phyloP scores from a whole-genome alignment of 2,888 invertebrate genomes.

The Drosophila infuscata region DNA sequence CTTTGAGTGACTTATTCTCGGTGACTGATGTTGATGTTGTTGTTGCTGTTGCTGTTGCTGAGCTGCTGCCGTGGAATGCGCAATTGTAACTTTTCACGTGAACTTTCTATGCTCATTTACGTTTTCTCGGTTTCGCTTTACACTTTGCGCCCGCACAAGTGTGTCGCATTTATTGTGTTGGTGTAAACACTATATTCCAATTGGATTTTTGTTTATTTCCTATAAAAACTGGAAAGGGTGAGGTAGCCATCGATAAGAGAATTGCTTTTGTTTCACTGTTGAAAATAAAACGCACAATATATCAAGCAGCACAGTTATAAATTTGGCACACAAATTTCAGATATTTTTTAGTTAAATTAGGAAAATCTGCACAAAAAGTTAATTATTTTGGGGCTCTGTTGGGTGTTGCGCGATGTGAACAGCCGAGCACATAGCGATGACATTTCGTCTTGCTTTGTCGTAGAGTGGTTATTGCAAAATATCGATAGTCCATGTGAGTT shows the following conservation, averaged over 20 bases:
- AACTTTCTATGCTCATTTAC: constrained; percentile 54
- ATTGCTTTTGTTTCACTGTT: constrained; percentile 11
- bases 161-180: constrained; percentile 53
- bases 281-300: neutral
- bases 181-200: constrained; percentile 58
- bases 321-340: constrained; percentile 35
- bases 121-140: constrained; percentile 43
- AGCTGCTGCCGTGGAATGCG: constrained; percentile 68
- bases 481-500: constrained; percentile 16
- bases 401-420: constrained; percentile 20
- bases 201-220: constrained; percentile 69
- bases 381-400: constrained; percentile 17
- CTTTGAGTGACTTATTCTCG: constrained; percentile 55
- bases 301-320: neutral
- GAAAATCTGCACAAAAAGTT: constrained; percentile 14
- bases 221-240: constrained; percentile 48
- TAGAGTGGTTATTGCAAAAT: neutral
- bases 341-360: constrained; percentile 3
- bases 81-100: constrained; percentile 58
- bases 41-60: constrained; percentile 39
- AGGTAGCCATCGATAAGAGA: constrained; percentile 56
- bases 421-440: constrained; percentile 37
- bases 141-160: constrained; percentile 72
- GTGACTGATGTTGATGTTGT: constrained; percentile 29
- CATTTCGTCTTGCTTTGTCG: neutral